Evolutionary conservation across 2,113 vertebrate genomes (phyloP), one percentile per base, ranked within the genome.

Genomic region (Condylura cristata): DNA sequence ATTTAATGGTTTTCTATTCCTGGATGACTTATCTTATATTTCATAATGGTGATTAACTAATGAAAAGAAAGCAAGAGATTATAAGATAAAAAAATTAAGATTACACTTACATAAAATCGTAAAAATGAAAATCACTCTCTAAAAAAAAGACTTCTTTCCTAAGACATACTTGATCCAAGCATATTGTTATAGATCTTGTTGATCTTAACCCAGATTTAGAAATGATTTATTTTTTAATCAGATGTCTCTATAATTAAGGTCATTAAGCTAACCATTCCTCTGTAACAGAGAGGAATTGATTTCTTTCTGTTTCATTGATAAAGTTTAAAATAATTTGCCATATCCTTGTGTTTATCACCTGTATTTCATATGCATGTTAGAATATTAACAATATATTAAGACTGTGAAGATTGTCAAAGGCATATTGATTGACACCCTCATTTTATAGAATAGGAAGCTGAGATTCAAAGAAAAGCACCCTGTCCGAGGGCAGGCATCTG

Each of bases 11-110:
- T 78, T 72, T 83, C 58, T 74, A 22, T 94, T 83, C 17, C 56
- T 68, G 87, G 66, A 71, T 88, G 60, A 68, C 92, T 34, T 83
- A 83, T 39, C 71, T 93, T 81, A 44, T 90, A 68, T 48, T 81
- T 13, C 6, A 11, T 81, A 61, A 16, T 51, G 14, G 74, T 89
- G 39, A 48, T 68, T 90, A 79, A 58, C 34, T 70, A 74, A 68
- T 80, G 14, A 91, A 90, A 75, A 83, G 48, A 72, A 82, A 6
- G 48, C 1, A 86, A 90, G 13, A 18, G 20, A 58, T 83, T 79
- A 87, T 66, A 78, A 68, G 48, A 39, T 89, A 17, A 87, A 94
- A 80, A 41, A 20, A 71, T 92, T 72, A 90, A 71, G 56, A 84
- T 32, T 68, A 56, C 7, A 63, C 14, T 71, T 79, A 79, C 3